A percentile compares a stretch with the other conserved stretches of the same genome.
Conservation (phyloP, 2,797 vertebrate species). For the Lateolabrax maculatus region DNA sequence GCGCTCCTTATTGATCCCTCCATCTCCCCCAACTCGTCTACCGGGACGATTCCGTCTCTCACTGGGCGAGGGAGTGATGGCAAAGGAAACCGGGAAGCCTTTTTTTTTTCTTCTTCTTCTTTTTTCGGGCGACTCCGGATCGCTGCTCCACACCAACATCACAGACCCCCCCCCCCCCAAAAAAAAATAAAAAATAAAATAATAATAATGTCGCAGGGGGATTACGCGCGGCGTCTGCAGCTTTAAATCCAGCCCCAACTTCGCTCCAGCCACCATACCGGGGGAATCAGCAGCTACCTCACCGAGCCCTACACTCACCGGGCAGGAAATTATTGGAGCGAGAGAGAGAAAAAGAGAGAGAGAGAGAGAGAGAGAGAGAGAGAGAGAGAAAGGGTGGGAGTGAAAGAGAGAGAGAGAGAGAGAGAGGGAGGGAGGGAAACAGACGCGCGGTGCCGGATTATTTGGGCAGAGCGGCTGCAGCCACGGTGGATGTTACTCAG, state of each 20-base stretch:
- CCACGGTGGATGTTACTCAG: slow-evolving; percentile 80
- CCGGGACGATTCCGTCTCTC: slow-evolving; percentile 41
- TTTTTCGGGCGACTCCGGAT: slow-evolving; percentile 17
- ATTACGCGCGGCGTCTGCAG: slow-evolving; percentile 51
- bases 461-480: slow-evolving; percentile 79
- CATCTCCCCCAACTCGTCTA: background rate
- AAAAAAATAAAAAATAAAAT: too few relatives aligned
- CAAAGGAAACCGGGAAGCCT: slow-evolving; percentile 26
- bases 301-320: slow-evolving; percentile 47
- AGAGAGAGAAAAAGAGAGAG: slow-evolving; percentile 52
- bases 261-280: slow-evolving; percentile 56
- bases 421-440: too few relatives aligned
- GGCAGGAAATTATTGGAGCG: slow-evolving; percentile 78
- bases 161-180: slow-evolving; percentile 7
- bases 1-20: slow-evolving; percentile 1
- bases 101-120: too few relatives aligned
- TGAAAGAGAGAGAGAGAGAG: slow-evolving; percentile 40
- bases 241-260: slow-evolving; percentile 71
- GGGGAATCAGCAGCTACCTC: slow-evolving; percentile 57
- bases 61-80: slow-evolving; percentile 50
- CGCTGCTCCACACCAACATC: slow-evolving; percentile 10
- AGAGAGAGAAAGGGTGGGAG: slow-evolving; percentile 28
- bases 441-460: slow-evolving; percentile 73
- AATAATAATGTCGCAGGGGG: slow-evolving; percentile 27
- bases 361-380: slow-evolving; percentile 24